Percentiles rank a stretch among this genome's conserved stretches.
phyloP scores from a whole-genome alignment of 2,888 invertebrate species.

The Pammene aurita region DNA sequence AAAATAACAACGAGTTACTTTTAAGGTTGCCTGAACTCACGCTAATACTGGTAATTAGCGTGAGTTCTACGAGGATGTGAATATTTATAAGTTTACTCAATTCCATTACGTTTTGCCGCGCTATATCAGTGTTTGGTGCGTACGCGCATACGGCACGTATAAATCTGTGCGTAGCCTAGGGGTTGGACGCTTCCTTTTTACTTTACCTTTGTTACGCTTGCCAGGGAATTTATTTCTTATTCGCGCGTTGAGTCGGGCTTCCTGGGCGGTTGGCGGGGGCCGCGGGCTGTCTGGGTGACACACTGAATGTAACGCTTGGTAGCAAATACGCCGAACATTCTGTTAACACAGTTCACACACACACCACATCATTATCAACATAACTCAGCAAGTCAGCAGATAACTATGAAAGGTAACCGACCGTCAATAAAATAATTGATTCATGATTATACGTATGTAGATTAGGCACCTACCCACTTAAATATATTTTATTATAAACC shows the following conservation, averaged over 20 bases:
- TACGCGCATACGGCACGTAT: conserved; percentile 65
- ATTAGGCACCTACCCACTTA: too few species aligned
- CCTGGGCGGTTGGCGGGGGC: conserved; percentile 79
- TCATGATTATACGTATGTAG: too few species aligned
- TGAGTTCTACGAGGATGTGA: neutral
- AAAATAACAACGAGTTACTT: too few species aligned
- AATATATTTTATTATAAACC: too few species aligned
- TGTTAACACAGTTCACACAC: too few species aligned
- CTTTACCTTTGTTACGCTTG: conserved; percentile 83
- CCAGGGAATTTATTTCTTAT: conserved; percentile 81
- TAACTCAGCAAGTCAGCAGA: too few species aligned
- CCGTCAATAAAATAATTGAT: too few species aligned
- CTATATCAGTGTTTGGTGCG: conserved; percentile 62
- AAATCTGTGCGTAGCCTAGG: conserved; percentile 68
- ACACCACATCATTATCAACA: too few species aligned
- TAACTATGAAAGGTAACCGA: too few species aligned
- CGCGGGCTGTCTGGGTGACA: conserved; percentile 59
- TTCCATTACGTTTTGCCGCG: conserved; percentile 29
- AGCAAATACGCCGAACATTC: neutral
- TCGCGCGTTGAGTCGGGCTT: conserved; percentile 80
- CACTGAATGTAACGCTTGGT: conserved; percentile 35
- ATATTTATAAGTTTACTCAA: neutral
- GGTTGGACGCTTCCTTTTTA: conserved; percentile 76
- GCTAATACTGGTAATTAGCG: too few species aligned
- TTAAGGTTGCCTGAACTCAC: too few species aligned